phyloP scores from a whole-genome alignment of 2,797 vertebrate species.

The Microctenopoma stevenorrisi region DNA sequence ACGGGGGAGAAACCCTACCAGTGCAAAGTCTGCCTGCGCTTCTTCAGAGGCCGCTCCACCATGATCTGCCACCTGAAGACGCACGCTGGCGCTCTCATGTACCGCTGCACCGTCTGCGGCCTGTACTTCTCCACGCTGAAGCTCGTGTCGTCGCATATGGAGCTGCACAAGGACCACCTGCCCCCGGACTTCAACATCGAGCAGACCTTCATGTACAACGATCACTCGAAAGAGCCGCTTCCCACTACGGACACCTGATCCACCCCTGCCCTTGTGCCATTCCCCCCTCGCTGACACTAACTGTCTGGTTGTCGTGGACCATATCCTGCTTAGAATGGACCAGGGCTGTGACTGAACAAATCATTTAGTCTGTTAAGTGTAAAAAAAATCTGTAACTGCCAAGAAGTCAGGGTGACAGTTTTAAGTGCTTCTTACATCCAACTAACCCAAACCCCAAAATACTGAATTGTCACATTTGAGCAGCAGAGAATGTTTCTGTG shows the following conservation, averaged over 20 bases:
- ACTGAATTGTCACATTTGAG: not conserved
- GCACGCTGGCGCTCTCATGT: conserved; percentile 97
- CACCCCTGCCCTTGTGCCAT: not conserved
- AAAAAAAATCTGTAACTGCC: not conserved
- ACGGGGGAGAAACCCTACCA: conserved; percentile 98
- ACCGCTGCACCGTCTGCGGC: conserved; percentile 95
- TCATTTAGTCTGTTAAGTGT: not conserved
- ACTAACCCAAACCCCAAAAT: not conserved
- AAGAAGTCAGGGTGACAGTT: not conserved
- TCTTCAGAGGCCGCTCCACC: conserved; percentile 97
- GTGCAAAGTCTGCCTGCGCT: conserved; percentile 97
- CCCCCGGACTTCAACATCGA: conserved; percentile 96
- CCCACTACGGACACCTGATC: conserved; percentile 88
- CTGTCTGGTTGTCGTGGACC: conserved; percentile 52
- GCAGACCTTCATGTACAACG: conserved; percentile 99
- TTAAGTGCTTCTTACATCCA: not conserved
- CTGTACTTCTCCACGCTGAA: conserved; percentile 98
- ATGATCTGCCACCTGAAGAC: conserved; percentile 99
- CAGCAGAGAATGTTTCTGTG: not conserved
- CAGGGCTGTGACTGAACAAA: conserved; percentile 1
- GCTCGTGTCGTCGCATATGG: conserved; percentile 96
- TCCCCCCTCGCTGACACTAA: not conserved
- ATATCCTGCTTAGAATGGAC: conserved; percentile 9
- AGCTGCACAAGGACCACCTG: conserved; percentile 94
- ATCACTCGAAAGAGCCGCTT: conserved; percentile 95